Conservation (phyloP, 2,888 invertebrate genomes). For the Phymatocera aterrima region DNA sequence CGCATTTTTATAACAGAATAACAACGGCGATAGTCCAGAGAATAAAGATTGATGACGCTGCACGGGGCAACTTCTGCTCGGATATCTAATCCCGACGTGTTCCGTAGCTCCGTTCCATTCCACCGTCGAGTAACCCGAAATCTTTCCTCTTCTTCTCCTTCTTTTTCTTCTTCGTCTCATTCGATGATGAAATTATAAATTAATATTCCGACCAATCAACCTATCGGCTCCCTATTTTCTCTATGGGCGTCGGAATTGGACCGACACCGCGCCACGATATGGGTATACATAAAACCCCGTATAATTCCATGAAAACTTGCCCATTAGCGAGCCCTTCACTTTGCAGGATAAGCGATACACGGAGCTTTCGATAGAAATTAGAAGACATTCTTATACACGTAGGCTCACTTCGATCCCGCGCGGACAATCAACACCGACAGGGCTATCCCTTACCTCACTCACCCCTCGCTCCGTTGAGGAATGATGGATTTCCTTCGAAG, state of each 20-base stretch:
- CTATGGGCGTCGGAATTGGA: conserved; percentile 38
- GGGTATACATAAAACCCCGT: conserved; percentile 24
- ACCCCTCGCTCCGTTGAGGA: conserved; percentile 19
- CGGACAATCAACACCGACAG: conserved; percentile 19
- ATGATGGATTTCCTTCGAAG: conserved; percentile 21
- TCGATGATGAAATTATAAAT: conserved; percentile 41
- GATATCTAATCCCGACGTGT: too few species aligned
- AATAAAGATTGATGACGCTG: conserved; percentile 25
- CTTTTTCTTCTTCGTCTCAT: too few species aligned
- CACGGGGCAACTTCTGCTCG: background rate
- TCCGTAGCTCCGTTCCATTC: too few species aligned
- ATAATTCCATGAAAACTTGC: conserved; percentile 43
- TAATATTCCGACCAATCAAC: conserved; percentile 41
- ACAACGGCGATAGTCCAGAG: conserved; percentile 20
- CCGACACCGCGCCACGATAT: conserved; percentile 10
- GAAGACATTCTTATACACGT: conserved; percentile 28
- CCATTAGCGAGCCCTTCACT: conserved; percentile 29
- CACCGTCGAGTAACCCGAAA: background rate
- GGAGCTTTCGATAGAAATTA: conserved; percentile 18
- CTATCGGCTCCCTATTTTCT: conserved; percentile 12
- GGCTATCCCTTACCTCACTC: background rate
- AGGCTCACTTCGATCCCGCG: conserved; percentile 35
- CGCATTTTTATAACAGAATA: background rate
- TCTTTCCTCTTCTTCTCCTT: background rate
- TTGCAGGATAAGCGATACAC: conserved; percentile 5